A percentile compares a stretch with the other conserved stretches of the same genome.
These are phyloP conservation scores for Acyrthosiphon pisum DNA, from an alignment of 1,140 invertebrate genomes.

Conservation along the genomic window DNA sequence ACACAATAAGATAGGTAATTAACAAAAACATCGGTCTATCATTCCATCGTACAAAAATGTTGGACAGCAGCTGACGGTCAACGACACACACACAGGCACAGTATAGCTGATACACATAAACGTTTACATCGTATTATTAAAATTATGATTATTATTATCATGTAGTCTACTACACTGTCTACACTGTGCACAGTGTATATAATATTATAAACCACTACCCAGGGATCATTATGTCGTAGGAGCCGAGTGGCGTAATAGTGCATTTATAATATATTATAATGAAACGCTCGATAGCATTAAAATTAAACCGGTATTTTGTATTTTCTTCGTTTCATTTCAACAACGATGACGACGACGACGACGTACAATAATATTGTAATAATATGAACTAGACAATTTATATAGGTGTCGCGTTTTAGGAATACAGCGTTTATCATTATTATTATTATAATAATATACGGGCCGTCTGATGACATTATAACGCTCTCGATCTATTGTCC, in stretches of 20 bases:
- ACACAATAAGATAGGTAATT: neutral
- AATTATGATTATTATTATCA: neutral
- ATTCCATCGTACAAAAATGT: neutral
- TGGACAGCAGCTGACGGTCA: neutral
- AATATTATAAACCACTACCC: neutral
- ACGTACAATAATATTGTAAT: neutral
- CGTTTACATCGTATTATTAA: neutral
- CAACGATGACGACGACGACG: neutral
- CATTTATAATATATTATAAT: neutral
- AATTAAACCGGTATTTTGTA: slow-evolving; percentile 25
- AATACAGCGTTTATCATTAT: neutral
- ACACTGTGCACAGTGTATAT: neutral
- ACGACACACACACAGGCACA: neutral
- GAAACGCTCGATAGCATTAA: neutral
- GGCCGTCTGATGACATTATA: slow-evolving; percentile 22
- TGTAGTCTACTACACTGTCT: neutral
- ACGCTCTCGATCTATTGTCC: neutral
- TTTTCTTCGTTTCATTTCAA: neutral
- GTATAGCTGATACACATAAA: neutral
- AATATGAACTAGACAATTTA: slow-evolving; percentile 20
- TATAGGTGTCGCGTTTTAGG: neutral
- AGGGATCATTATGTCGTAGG: neutral
- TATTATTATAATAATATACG: slow-evolving; percentile 4
- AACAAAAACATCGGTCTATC: neutral
- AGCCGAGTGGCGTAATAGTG: neutral